Conservation (phyloP, 2,797 vertebrate species). For the Sebastes hopkinsi region DNA sequence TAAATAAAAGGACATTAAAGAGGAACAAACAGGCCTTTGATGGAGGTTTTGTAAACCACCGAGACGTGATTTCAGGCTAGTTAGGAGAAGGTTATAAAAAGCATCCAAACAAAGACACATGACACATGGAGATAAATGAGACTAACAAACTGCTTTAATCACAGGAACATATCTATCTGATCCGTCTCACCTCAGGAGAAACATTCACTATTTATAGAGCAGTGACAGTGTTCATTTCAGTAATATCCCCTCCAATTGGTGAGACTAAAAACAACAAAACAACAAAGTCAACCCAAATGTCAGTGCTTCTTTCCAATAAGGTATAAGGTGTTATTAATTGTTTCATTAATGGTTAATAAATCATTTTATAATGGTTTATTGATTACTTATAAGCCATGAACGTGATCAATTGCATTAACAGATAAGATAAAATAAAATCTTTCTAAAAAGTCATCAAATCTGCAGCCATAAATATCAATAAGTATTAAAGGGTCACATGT, state of each 20-base stretch:
- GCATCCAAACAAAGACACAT: conserved; percentile 2
- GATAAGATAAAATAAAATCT: no score
- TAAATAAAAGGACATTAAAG: not conserved
- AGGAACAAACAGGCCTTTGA: conserved; percentile 47
- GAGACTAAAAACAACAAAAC: no score
- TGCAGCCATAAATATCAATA: not conserved
- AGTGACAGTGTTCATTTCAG: not conserved
- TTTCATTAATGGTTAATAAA: not conserved
- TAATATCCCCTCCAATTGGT: not conserved
- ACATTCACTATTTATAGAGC: not conserved
- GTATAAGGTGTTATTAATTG: no score
- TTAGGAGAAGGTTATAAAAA: conserved; percentile 1
- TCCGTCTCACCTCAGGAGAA: conserved; percentile 1
- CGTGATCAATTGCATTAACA: no score
- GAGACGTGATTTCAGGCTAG: conserved; percentile 47
- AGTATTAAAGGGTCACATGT: not conserved
- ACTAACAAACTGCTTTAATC: not conserved
- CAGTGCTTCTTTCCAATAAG: not conserved
- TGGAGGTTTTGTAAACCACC: conserved; percentile 33
- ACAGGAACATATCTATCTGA: not conserved
- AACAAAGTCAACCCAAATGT: not conserved
- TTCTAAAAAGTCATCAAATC: not conserved
- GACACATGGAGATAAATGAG: conserved; percentile 12
- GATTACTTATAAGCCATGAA: not conserved
- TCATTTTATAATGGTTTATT: not conserved